Conservation (phyloP, 92 coral and sea anemone species). For the Phenganax subtilis region DNA sequence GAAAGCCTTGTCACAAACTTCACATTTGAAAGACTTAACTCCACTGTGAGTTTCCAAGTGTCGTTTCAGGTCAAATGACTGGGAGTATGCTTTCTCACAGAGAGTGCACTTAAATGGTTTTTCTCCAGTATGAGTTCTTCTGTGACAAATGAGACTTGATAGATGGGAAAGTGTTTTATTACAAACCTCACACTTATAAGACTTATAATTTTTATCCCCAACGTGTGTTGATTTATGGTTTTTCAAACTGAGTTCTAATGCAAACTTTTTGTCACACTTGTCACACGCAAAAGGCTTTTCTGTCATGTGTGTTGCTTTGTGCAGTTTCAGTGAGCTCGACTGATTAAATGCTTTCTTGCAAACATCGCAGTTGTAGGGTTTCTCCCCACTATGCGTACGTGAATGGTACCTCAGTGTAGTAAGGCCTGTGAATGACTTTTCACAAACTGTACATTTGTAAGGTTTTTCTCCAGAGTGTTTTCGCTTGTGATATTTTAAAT, state of each 20-base stretch:
- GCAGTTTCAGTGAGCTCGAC: conserved; percentile 11
- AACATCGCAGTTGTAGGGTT: conserved; percentile 57
- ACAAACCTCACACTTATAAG: conserved; percentile 15
- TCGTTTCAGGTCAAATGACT: conserved; percentile 1
- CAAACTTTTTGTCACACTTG: conserved; percentile 63
- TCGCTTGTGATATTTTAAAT: conserved; percentile 11
- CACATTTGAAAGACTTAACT: not conserved
- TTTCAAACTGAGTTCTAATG: conserved; percentile 2
- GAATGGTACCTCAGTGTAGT: conserved; percentile 48
- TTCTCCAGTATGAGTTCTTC: conserved; percentile 24
- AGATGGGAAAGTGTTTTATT: conserved; percentile 2
- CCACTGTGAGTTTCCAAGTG: conserved; percentile 18
- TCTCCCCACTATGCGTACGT: conserved; percentile 90
- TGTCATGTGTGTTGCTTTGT: conserved; percentile 16
- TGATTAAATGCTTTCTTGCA: conserved; percentile 2
- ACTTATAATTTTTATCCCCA: not conserved
- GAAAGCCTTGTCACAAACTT: conserved; percentile 17
- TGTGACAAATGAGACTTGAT: conserved; percentile 13
- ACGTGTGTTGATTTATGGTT: conserved; percentile 15
- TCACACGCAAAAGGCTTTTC: conserved; percentile 47
- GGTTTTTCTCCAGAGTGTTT: conserved; percentile 15
- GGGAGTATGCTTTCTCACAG: conserved; percentile 7
- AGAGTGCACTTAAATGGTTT: conserved; percentile 6
- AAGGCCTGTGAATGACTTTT: not conserved
- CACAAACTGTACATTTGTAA: conserved; percentile 3